These are phyloP conservation scores for Platysteira castanea DNA, from an alignment of 2,113 vertebrate species.

Conservation along the genomic window DNA sequence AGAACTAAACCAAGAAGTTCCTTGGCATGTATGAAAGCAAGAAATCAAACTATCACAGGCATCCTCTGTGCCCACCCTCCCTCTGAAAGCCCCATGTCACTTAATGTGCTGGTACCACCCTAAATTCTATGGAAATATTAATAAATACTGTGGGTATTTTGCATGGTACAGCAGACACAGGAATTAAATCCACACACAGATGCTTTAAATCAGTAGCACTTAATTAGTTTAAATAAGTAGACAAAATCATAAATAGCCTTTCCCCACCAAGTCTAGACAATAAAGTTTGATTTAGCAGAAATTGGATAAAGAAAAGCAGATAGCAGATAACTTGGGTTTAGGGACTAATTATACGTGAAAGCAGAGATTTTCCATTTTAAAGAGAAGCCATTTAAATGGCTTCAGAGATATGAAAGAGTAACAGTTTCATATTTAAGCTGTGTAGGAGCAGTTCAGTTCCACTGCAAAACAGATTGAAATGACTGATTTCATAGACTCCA, in stretches of 20 bases:
- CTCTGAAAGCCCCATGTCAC: background rate
- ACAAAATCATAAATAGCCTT: background rate
- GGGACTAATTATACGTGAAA: background rate
- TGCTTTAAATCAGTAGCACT: background rate
- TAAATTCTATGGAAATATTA: background rate
- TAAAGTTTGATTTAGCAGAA: background rate
- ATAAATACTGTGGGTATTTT: background rate
- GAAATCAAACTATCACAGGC: background rate
- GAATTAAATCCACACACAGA: background rate
- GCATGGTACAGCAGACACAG: background rate
- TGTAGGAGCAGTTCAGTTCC: background rate
- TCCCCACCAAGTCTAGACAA: background rate
- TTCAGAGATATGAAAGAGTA: background rate
- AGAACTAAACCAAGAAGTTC: background rate
- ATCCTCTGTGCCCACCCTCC: background rate
- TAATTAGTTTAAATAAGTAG: background rate
- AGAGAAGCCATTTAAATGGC: background rate
- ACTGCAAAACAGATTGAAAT: background rate
- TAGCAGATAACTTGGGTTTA: background rate
- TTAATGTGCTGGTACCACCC: background rate
- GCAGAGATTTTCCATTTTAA: background rate
- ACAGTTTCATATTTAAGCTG: background rate
- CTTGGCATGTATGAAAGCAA: background rate
- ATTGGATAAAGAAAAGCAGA: background rate
- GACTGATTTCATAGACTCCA: background rate